A percentile compares a stretch with the other conserved stretches of the same genome.
phyloP scores from a whole-genome alignment of 2,888 invertebrate species.

The Andrena camellia region DNA sequence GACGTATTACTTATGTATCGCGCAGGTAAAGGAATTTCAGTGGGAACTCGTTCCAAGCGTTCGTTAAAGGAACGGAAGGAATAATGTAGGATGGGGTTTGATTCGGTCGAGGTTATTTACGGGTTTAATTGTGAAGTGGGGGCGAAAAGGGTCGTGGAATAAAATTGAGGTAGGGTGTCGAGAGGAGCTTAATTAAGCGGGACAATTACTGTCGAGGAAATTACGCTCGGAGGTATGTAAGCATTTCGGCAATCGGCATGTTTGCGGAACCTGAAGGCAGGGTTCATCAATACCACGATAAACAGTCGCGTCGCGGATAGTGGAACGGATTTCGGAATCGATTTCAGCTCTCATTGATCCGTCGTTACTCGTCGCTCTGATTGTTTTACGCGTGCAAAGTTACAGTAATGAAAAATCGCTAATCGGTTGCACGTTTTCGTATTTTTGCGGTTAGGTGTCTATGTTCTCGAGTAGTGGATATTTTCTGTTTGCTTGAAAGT shows the following conservation, averaged over 20 bases:
- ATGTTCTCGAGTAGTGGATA: too few relatives aligned
- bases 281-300: not conserved
- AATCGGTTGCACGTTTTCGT: not conserved
- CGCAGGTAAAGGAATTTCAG: not conserved
- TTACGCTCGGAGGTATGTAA: not conserved
- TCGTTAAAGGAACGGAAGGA: not conserved
- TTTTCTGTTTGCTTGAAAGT: too few relatives aligned
- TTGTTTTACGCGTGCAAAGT: not conserved
- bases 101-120: not conserved
- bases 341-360: not conserved
- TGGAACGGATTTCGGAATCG: not conserved
- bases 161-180: not conserved
- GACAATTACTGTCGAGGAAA: slow-evolving; percentile 22
- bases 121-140: not conserved
- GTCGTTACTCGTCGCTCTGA: too few relatives aligned
- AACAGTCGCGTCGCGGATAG: not conserved
- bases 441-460: too few relatives aligned
- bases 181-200: slow-evolving; percentile 10
- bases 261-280: not conserved
- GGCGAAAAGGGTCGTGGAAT: not conserved
- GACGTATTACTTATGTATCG: not conserved
- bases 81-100: not conserved
- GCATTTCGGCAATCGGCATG: not conserved
- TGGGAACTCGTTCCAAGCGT: not conserved
- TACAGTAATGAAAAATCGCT: not conserved